Base-by-base conservation (phyloP, 2,113 vertebrate species). In the Oriolus oriolus region DNA sequence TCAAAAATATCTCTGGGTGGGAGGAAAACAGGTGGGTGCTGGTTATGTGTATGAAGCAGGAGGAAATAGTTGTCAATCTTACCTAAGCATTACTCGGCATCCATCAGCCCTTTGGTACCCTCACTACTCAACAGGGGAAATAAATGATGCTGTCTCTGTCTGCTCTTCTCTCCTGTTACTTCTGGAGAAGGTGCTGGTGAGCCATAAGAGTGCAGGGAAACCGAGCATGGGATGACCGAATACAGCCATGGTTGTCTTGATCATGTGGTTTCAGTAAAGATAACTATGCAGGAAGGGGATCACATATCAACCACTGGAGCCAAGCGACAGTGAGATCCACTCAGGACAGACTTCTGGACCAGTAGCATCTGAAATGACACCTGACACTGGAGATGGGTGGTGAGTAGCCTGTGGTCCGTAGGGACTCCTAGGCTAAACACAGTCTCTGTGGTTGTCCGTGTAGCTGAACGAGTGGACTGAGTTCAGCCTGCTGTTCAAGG, bases 1-100 rank as follows among this genome's bases (percentile, higher is more conserved):
- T 95, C 96, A 97, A 93, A 96, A 97, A 96, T 85, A 90, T 84
- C 61, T 93, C 92, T 63, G 92, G 90, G 94, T 94, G 69, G 87
- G 94, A 96, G 92, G 94, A 86, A 94, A 92, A 44, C 75, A 84
- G 80, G 96, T 96, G 84, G 95, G 92, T 87, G 81, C 87, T 87
- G 71, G 94, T 83, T 95, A 68, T 90, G 90, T 95, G 95, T 93
- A 96, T 68, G 91, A 87, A 96, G 95, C 88, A 88, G 84, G 73
- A 95, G 96, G 96, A 97, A 97, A 95, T 96, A 86, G 92, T 91
- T 97, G 96, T 93, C 95, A 97, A 24, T 94, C 90, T 96, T 94
- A 95, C 92, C 95, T 91, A 94, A 92, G 84, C 85, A 92, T 91
- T 95, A 93, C 91, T 97, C 64, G 19, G 68, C 42, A 95, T 85